Base-by-base conservation (phyloP, 2,113 vertebrate genomes). In the Lophura nycthemera region DNA sequence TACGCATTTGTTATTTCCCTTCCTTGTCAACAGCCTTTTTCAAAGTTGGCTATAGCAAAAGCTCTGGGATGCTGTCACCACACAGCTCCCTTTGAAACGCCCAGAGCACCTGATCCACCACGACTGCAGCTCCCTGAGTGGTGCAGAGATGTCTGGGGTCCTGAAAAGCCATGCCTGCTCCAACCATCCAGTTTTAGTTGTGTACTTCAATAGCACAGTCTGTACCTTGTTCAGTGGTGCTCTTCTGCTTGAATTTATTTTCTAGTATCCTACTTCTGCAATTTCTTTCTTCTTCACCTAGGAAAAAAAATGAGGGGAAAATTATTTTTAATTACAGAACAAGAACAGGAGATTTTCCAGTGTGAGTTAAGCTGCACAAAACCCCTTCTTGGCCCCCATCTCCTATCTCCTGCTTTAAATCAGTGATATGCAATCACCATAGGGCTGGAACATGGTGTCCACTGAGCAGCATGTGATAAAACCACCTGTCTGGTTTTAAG, bases 1-100 rank as follows among this genome's bases (percentile, higher is more conserved):
- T 88, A 89, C 60, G 84, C 86, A 86, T 97, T 97, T 97, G 95
- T 96, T 95, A 95, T 77, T 91, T 96, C 95, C 93, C 90, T 92
- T 95, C 86, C 95, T 93, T 97, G 95, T 95, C 93, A 91, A 80
- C 82, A 87, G 87, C 48, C 38, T 88, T 76, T 80, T 88, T 84
- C 50, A 64, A 56, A 91, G 50, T 1, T 64, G 50, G 57, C 92
- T 86, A 70, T 56, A 82, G 92, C 45, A 71, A 70, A 93, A 89
- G 61, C 47, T 65, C 71, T 42, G 63, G 48, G 75, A 57, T 13
- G 22, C 22, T 79, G 60, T 92, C 38, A 20, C 40, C 83, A 61
- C 48, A 54, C 34, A 75, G 24, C 16, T 66, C 32, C 18, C n/a
- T 61, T 64, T 34, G 54, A 57, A 71, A 75, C 29, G 29, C 42